Base-by-base conservation (phyloP, 2,888 invertebrate species). In the Entomobrya proxima region DNA sequence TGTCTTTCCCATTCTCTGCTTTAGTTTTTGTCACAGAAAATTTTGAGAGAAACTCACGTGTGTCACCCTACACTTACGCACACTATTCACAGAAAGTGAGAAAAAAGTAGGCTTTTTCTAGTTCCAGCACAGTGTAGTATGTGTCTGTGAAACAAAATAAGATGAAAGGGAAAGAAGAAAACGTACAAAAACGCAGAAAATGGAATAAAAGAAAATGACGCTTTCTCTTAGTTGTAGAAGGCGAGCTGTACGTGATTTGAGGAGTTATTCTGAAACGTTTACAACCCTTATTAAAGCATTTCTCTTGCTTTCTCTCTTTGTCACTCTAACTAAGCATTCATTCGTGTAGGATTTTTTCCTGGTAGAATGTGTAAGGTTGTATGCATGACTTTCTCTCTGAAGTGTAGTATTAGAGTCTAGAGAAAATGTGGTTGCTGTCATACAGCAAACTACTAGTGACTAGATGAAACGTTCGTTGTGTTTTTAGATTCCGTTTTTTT, bases 211-310 rank as follows among this genome's bases (percentile, higher is more conserved):
- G 75, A 75, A 83, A 83, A 83, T 76, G 76, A 74, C 47, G 74
- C 76, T 67, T 83, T 83, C 55, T 83, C 35, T 76, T 67, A 13
- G n/a, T n/a, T n/a, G n/a, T n/a, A 67, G 78, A 11, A 83, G 75
- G 67, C 52, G 32, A 40, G 74, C 13, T 76, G 77, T 76, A 83
- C 83, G 83, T 83, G 83, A 83, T 83, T 83, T 83, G 69, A 84
- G 77, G 32, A 69, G 83, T 83, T 75, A 75, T 75, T 83, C 76
- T 58, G 83, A 76, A 64, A 52, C 69, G 77, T 77, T 77, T 84
- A 84, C 84, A 77, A 55, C 58, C 77, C 77, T 77, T 84, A 84
- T 84, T 84, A 77, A 72, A 84, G 84, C 72, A 77, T 77, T 77
- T 84, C 67, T 77, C 69, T 69, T 69, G n/a, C 69, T 40, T 75